phyloP scores from a whole-genome alignment of 1,140 invertebrate genomes.

The Diorhabda carinulata region DNA sequence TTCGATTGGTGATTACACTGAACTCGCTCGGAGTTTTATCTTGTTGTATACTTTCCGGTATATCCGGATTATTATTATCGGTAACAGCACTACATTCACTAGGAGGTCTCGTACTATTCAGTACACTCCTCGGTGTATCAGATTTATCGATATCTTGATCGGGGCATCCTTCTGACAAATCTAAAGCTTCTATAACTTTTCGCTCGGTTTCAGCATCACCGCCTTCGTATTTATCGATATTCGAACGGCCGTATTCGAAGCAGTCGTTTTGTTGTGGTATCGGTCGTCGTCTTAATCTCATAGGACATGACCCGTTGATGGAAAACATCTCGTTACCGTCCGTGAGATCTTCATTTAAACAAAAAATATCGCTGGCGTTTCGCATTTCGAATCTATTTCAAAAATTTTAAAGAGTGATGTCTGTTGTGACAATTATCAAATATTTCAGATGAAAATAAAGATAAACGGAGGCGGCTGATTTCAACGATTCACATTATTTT shows the following conservation, averaged over 20 bases:
- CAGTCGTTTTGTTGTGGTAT: slow-evolving; percentile 16
- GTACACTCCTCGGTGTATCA: neutral
- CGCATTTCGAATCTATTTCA: slow-evolving; percentile 25
- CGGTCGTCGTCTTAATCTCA: slow-evolving; percentile 25
- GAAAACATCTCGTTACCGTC: slow-evolving; percentile 38
- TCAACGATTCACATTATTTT: no score
- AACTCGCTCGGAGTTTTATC: neutral
- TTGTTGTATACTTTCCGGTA: neutral
- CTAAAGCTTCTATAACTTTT: neutral
- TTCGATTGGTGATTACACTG: neutral
- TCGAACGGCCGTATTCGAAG: slow-evolving; percentile 12
- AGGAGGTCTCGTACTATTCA: neutral
- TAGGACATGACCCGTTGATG: slow-evolving; percentile 31
- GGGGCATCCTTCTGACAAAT: neutral
- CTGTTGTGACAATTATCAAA: no score
- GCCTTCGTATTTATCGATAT: neutral
- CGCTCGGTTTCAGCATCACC: slow-evolving; percentile 13
- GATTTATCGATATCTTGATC: neutral
- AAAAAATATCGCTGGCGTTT: slow-evolving; percentile 39
- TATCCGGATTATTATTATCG: neutral
- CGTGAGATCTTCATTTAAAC: slow-evolving; percentile 33
- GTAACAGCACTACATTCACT: neutral
- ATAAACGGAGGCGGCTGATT: no score
- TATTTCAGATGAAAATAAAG: no score
- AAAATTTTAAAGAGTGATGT: neutral